Conservation (phyloP, 2,888 invertebrate species). For the Lithophane semibrunnea region DNA sequence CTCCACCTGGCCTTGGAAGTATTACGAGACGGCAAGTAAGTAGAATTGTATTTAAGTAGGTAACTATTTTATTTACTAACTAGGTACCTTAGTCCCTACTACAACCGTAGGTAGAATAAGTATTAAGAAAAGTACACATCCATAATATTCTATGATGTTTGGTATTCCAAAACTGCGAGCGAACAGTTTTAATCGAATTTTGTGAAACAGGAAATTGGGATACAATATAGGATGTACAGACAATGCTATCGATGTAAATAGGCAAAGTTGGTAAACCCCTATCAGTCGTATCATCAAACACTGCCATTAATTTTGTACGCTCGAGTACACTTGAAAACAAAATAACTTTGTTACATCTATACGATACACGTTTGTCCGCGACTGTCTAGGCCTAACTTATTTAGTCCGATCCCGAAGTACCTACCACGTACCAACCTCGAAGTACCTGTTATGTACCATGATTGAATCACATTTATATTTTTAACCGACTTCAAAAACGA, state of each 20-base stretch:
- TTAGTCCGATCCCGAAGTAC: slow-evolving; percentile 26
- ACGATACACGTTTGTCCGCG: slow-evolving; percentile 62
- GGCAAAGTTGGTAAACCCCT: slow-evolving; percentile 67
- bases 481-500: no score
- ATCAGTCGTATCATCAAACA: slow-evolving; percentile 72
- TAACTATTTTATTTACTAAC: neutral
- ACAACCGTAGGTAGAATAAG: neutral
- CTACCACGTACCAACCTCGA: neutral
- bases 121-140: neutral
- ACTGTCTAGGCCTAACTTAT: slow-evolving; percentile 36
- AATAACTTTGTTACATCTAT: slow-evolving; percentile 74
- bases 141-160: slow-evolving; percentile 25
- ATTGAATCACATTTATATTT: slow-evolving; percentile 22
- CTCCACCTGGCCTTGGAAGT: neutral
- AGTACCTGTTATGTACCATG: slow-evolving; percentile 8
- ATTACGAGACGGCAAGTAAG: neutral
- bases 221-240: slow-evolving; percentile 59
- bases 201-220: slow-evolving; percentile 69
- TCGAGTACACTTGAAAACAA: slow-evolving; percentile 71
- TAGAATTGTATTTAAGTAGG: neutral
- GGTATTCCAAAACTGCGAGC: slow-evolving; percentile 9
- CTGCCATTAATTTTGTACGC: slow-evolving; percentile 76
- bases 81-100: neutral
- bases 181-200: slow-evolving; percentile 52
- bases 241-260: slow-evolving; percentile 67